phyloP scores from a whole-genome alignment of 2,888 invertebrate species.

The Caenorhabditis imperialis region DNA sequence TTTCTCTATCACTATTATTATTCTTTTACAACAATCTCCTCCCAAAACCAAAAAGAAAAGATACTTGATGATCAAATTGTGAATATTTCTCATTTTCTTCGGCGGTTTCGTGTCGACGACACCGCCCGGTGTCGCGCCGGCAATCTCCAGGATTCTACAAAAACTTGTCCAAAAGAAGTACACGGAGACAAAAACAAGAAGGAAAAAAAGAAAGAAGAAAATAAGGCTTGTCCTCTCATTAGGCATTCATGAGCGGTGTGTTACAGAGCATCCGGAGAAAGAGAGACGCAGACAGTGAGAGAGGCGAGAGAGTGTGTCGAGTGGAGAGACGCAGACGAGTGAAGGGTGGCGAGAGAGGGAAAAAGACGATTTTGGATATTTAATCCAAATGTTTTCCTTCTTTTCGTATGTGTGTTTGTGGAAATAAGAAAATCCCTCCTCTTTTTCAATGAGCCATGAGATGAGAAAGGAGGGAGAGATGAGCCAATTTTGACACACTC shows the following conservation, averaged over 20 bases:
- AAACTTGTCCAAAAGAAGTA: not conserved
- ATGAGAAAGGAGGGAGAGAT: too few relatives aligned
- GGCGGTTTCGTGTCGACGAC: constrained; percentile 17
- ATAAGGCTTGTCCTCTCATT: constrained; percentile 36
- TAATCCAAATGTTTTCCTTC: constrained; percentile 49
- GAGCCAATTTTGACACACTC: too few relatives aligned
- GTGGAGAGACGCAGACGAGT: constrained; percentile 9
- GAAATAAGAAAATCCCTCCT: not conserved
- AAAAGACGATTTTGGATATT: constrained; percentile 36
- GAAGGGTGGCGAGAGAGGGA: too few relatives aligned
- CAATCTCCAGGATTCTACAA: constrained; percentile 39
- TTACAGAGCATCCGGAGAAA: constrained; percentile 13
- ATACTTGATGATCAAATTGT: constrained; percentile 65
- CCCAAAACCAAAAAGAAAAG: too few relatives aligned
- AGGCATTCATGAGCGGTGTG: constrained; percentile 48
- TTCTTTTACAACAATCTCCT: too few relatives aligned
- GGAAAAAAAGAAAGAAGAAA: constrained; percentile 20
- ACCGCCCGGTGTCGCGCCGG: constrained; percentile 21
- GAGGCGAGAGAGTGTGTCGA: not conserved
- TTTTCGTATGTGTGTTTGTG: too few relatives aligned
- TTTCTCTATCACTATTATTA: too few relatives aligned
- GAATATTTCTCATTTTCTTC: constrained; percentile 62
- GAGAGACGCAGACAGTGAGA: constrained; percentile 7
- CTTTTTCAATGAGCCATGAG: too few relatives aligned
- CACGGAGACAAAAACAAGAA: constrained; percentile 8